Percentiles rank a stretch among this genome's conserved stretches.
phyloP scores from a whole-genome alignment of 1,140 invertebrate species.

The Mamestra configurata region DNA sequence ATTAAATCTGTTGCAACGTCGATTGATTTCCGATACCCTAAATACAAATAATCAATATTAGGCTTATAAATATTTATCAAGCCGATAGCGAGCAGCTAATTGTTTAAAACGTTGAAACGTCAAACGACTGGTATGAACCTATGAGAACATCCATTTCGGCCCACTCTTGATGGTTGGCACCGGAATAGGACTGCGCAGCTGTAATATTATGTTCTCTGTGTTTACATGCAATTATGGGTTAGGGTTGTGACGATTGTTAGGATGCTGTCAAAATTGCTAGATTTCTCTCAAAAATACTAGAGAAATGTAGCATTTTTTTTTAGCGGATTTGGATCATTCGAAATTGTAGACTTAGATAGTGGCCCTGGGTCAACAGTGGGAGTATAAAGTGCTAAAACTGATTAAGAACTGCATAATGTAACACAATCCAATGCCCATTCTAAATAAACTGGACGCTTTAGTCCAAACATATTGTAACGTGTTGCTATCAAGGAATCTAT shows the following conservation, averaged over 20 bases:
- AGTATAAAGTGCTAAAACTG: too few species aligned
- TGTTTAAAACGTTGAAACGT: not conserved
- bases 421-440: not conserved
- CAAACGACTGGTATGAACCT: not conserved
- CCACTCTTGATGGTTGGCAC: constrained; percentile 25
- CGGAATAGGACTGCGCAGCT: not conserved
- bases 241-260: not conserved
- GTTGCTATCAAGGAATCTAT: not conserved
- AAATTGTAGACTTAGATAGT: too few species aligned
- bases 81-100: not conserved
- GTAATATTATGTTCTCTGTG: not conserved
- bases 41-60: not conserved
- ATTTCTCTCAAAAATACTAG: too few species aligned
- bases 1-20: not conserved
- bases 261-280: too few species aligned
- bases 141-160: not conserved
- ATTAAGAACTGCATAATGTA: too few species aligned
- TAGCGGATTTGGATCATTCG: too few species aligned
- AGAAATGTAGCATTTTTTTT: too few species aligned
- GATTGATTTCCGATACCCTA: constrained; percentile 10
- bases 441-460: not conserved
- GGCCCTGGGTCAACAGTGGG: too few species aligned
- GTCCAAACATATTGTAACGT: not conserved
- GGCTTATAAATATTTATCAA: constrained; percentile 2
- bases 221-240: constrained; percentile 19